Conservation (phyloP, 2,888 invertebrate genomes). For the Nemoura dubitans region DNA sequence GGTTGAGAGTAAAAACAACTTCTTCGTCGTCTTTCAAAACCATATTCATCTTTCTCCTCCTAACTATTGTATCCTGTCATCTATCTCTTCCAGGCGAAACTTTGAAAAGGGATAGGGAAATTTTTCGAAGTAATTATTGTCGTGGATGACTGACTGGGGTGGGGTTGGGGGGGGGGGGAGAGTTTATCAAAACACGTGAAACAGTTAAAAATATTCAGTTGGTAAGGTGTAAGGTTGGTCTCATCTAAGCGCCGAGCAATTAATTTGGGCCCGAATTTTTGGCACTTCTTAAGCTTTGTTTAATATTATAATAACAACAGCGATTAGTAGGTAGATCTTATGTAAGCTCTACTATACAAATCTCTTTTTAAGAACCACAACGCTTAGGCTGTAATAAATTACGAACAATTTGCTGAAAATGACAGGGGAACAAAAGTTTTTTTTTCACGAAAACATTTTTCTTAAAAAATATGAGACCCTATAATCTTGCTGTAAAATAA, state of each 20-base stretch:
- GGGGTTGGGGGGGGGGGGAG: background rate
- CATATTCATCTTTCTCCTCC: conserved; percentile 20
- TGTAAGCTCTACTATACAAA: conserved; percentile 3
- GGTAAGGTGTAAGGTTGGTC: background rate
- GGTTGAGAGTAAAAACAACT: conserved; percentile 41
- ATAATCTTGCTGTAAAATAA: conserved; percentile 23
- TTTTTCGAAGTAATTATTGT: conserved; percentile 30
- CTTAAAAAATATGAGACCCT: conserved; percentile 31
- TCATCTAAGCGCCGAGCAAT: background rate
- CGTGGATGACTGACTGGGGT: background rate
- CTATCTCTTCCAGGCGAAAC: conserved; percentile 21
- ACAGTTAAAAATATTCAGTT: background rate
- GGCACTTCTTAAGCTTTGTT: background rate
- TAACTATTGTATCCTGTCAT: conserved; percentile 14
- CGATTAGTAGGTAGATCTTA: conserved; percentile 25
- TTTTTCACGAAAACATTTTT: conserved; percentile 31
- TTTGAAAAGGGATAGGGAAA: conserved; percentile 13
- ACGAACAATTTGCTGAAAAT: conserved; percentile 36
- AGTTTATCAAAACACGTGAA: conserved; percentile 7
- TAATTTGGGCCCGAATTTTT: background rate
- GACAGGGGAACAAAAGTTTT: conserved; percentile 38
- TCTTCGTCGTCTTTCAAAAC: conserved; percentile 24
- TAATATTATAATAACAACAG: conserved; percentile 8
- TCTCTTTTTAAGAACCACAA: conserved; percentile 29
- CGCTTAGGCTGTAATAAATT: conserved; percentile 35